Evolutionary conservation across 2,797 vertebrate genomes (phyloP), one percentile per base, ranked within the genome.

Genomic region (Manis pentadactyla): DNA sequence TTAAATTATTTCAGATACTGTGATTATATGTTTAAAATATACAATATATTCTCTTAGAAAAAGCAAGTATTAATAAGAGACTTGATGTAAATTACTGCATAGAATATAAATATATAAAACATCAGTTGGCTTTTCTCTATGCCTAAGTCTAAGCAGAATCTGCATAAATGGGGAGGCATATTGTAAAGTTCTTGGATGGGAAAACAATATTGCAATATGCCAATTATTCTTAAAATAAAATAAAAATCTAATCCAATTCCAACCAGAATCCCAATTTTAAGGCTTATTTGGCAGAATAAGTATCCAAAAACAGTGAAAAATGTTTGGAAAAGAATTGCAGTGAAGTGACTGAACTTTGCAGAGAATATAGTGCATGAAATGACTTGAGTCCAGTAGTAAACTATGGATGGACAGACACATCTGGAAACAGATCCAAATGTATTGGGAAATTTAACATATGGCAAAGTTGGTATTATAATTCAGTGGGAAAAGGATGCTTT

Each of bases 181-280:
- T 0, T 0, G 2, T 5, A 39, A 49, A 21, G 5, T 42, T 69
- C 61, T 64, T 69, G 19, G 42, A 55, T 66, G 13, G 59, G 55
- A 83, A 61, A 64, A 49, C 49, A 23, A 49, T 31, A 71, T 71
- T 49, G 46, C 0, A 46, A 37, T 61, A 73, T 73, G 42, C 37
- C 42, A 78, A 37, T 31, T 59, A 53, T 49, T 79, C 59, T 31
- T 37, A 63, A 79, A 81, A 37, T 37, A 42, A 92, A 86, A 63
- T 46, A 34, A 85, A 81, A 68, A 61, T 21, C 37, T 11, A 74
- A 19, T 39, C 42, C 79, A 82, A 23, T 86, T 69, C n/a, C 55
- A 92, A 87, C 11, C 13, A 18, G 61, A 91, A 66, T 17, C 66
- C 51, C 19, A 81, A n/a, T 73, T 77, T 86, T 82, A 91, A 96